A percentile compares a stretch with the other conserved stretches of the same genome.
phyloP scores from a whole-genome alignment of 2,113 vertebrate species.

The Arizona elegans region DNA sequence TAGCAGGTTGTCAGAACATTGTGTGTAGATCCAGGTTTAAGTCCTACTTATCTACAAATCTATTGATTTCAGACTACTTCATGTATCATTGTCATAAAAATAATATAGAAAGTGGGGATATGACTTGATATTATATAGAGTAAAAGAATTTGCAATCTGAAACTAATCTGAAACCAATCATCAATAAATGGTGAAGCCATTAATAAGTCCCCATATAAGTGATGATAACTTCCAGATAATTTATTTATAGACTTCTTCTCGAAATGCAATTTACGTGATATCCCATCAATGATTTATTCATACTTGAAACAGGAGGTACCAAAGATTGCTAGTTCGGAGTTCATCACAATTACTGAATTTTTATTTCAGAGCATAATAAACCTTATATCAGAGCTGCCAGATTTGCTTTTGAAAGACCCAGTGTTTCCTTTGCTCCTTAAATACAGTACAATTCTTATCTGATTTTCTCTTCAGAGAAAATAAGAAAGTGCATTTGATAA shows the following conservation, averaged over 20 bases:
- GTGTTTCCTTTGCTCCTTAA: background rate
- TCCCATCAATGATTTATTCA: background rate
- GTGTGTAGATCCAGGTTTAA: background rate
- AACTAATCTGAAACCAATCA: background rate
- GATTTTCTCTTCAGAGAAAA: background rate
- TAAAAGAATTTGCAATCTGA: background rate
- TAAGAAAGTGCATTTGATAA: background rate
- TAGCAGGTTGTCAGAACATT: background rate
- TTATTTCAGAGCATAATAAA: background rate
- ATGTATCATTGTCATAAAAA: background rate
- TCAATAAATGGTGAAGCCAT: background rate
- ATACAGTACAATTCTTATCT: background rate
- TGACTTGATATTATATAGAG: background rate
- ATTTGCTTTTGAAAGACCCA: background rate
- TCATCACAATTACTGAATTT: background rate
- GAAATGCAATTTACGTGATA: background rate
- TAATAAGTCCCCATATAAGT: background rate
- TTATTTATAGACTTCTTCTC: background rate
- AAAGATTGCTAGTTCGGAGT: background rate
- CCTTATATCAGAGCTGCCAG: background rate
- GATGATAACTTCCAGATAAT: background rate
- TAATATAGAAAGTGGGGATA: background rate
- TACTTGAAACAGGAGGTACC: background rate
- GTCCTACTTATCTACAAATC: background rate
- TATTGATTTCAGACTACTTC: background rate